phyloP scores from a whole-genome alignment of 2,888 invertebrate genomes.

The Gisinianus flammeolus region DNA sequence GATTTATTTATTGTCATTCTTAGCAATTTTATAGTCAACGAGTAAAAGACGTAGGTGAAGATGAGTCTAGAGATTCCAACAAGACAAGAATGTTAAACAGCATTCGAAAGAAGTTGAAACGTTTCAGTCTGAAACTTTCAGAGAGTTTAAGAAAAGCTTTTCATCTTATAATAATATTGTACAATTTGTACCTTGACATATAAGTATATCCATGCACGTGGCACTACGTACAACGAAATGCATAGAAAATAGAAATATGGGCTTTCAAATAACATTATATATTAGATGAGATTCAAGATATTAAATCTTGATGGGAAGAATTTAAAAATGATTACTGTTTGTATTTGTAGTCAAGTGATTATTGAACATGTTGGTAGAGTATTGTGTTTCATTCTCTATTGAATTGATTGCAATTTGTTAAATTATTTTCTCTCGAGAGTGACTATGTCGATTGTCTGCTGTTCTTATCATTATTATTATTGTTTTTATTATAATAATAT shows the following conservation, averaged over 20 bases:
- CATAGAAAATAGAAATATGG: neutral
- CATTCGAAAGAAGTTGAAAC: neutral
- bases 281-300: neutral
- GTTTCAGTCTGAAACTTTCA: neutral
- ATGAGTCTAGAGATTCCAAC: neutral
- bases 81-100: neutral
- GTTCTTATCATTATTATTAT: neutral
- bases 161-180: neutral
- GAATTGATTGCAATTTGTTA: neutral
- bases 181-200: neutral
- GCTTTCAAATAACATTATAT: neutral
- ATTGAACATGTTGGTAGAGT: neutral
- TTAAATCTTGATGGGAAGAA: neutral
- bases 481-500: neutral
- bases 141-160: neutral
- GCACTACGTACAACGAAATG: neutral
- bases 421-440: neutral
- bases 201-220: too few relatives aligned
- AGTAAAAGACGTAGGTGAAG: neutral
- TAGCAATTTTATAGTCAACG: neutral
- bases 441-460: neutral
- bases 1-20: neutral
- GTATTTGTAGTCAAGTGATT: neutral
- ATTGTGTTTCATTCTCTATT: neutral
- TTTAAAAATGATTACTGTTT: neutral